Percentiles rank a stretch among this genome's conserved stretches.
Evolutionary conservation across 2,113 vertebrate genomes (phyloP).

Genomic region (Tenrec ecaudatus): DNA sequence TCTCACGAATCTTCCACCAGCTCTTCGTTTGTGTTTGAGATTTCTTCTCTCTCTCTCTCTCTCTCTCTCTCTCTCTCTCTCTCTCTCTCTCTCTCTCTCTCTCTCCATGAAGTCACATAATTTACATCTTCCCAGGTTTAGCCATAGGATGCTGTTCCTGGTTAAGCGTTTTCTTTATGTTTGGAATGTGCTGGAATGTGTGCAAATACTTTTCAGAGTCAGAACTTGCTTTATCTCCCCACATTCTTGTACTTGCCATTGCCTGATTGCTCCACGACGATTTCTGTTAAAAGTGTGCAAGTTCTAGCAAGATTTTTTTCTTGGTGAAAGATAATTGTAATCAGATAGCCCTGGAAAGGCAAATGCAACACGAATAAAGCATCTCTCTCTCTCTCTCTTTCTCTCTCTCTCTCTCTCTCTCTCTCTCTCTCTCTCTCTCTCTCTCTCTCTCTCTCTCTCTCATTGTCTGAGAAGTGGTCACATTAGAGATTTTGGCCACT

Average conservation of each 20-base stretch:
- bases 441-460: background rate
- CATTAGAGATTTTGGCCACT: background rate
- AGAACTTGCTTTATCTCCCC: slow-evolving; percentile 16
- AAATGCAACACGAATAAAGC: background rate
- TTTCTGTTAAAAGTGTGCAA: slow-evolving; percentile 55
- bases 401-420: background rate
- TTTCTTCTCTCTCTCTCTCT: slow-evolving; percentile 50
- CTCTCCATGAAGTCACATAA: background rate
- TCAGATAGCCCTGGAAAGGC: slow-evolving; percentile 40
- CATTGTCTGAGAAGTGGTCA: slow-evolving; percentile 9
- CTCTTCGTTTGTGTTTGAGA: slow-evolving; percentile 18
- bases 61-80: slow-evolving; percentile 20
- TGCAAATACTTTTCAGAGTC: slow-evolving; percentile 71
- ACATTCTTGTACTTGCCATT: slow-evolving; percentile 15
- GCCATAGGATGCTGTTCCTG: slow-evolving; percentile 52
- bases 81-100: background rate
- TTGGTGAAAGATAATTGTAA: slow-evolving; percentile 32
- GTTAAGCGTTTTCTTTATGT: slow-evolving; percentile 65
- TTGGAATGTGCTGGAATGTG: slow-evolving; percentile 78
- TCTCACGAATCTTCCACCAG: slow-evolving; percentile 50
- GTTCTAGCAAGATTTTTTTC: slow-evolving; percentile 61
- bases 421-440: background rate
- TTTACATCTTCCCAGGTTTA: slow-evolving; percentile 3
- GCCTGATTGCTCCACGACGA: slow-evolving; percentile 31
- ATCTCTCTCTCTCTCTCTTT: background rate